These are phyloP conservation scores for Phrynocephalus guinanensis DNA, from an alignment of 2,797 vertebrate species.

Conservation along the genomic window DNA sequence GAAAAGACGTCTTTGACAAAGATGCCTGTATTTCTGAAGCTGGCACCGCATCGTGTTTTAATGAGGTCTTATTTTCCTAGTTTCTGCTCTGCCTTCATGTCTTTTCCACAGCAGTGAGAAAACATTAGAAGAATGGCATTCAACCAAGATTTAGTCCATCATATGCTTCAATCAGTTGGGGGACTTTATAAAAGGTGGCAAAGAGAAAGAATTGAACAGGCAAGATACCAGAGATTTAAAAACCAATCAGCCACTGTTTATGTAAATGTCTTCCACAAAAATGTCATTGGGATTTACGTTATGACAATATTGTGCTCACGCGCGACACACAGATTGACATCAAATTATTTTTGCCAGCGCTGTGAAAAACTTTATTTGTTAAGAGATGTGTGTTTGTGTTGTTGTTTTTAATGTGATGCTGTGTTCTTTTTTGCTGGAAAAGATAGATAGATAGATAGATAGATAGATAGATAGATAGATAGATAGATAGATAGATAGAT, in stretches of 20 bases:
- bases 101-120: neutral
- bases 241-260: slow-evolving; percentile 32
- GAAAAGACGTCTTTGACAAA: neutral
- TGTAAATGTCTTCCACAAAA: slow-evolving; percentile 45
- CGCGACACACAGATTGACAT: slow-evolving; percentile 38
- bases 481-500: no score
- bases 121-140: slow-evolving; percentile 27
- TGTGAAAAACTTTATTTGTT: slow-evolving; percentile 42
- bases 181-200: slow-evolving; percentile 34
- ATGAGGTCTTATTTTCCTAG: neutral
- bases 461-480: no score
- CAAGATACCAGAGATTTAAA: slow-evolving; percentile 41
- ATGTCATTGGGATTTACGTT: slow-evolving; percentile 45
- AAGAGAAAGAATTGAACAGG: slow-evolving; percentile 14
- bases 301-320: slow-evolving; percentile 13
- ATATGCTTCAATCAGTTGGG: slow-evolving; percentile 47
- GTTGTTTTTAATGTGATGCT: slow-evolving; percentile 43
- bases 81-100: neutral
- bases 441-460: no score
- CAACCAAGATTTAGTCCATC: slow-evolving; percentile 42
- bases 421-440: neutral
- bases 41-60: neutral
- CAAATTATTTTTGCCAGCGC: slow-evolving; percentile 35
- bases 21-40: neutral
- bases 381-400: neutral